Percentiles rank a stretch among this genome's conserved stretches.
Evolutionary conservation across 2,888 invertebrate genomes (phyloP).

Genomic region (Phanerotoma sp.): DNA sequence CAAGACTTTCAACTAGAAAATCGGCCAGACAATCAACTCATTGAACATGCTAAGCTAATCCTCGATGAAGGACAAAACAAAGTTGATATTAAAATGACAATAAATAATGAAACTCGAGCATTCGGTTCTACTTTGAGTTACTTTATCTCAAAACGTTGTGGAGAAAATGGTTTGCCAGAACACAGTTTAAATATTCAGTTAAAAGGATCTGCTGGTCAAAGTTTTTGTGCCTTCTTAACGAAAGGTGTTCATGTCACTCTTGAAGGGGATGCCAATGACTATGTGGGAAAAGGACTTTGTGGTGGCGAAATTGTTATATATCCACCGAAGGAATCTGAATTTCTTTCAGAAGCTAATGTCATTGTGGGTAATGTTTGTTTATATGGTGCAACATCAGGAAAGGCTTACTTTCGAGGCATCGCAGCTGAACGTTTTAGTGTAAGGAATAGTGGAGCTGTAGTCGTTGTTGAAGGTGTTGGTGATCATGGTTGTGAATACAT

Average conservation of each 20-base stretch:
- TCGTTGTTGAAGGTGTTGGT: slow-evolving; percentile 97
- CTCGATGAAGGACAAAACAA: slow-evolving; percentile 71
- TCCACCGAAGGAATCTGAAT: slow-evolving; percentile 84
- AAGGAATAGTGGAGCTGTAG: slow-evolving; percentile 93
- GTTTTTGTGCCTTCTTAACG: slow-evolving; percentile 96
- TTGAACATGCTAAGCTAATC: slow-evolving; percentile 72
- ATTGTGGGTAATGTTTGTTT: slow-evolving; percentile 98
- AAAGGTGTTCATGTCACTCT: slow-evolving; percentile 86
- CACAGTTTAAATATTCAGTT: slow-evolving; percentile 79
- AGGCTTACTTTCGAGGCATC: slow-evolving; percentile 92
- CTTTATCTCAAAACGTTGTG: slow-evolving; percentile 90
- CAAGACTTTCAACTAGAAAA: slow-evolving; percentile 87
- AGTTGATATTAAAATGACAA: slow-evolving; percentile 74
- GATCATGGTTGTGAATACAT: slow-evolving; percentile 99
- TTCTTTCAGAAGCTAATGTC: slow-evolving; percentile 91
- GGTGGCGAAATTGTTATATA: slow-evolving; percentile 93
- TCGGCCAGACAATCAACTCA: slow-evolving; percentile 76
- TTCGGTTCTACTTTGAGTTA: slow-evolving; percentile 95
- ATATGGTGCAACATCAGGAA: slow-evolving; percentile 95
- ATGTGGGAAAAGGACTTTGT: slow-evolving; percentile 94
- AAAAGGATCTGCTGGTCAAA: slow-evolving; percentile 95
- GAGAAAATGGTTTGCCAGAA: slow-evolving; percentile 83
- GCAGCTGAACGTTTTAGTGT: slow-evolving; percentile 99
- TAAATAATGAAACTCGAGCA: slow-evolving; percentile 89
- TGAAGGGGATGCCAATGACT: slow-evolving; percentile 98